Percentiles rank a stretch among this genome's conserved stretches.
Evolutionary conservation across 2,888 invertebrate species (phyloP).

Genomic region (Xanthia togata): DNA sequence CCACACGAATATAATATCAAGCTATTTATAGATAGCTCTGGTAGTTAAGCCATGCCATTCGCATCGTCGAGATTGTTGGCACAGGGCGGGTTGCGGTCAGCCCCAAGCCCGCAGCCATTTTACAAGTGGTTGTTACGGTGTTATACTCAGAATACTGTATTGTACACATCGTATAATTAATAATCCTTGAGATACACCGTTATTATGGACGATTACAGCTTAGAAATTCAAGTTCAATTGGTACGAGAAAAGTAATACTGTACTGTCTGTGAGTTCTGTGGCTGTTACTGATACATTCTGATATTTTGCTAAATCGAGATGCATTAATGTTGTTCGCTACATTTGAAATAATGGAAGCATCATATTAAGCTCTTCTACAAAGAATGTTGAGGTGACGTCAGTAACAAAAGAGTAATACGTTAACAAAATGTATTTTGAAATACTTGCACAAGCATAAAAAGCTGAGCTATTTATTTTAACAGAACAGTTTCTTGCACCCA

Average conservation of each 20-base stretch:
- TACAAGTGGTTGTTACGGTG: constrained; percentile 76
- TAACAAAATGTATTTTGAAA: constrained; percentile 23
- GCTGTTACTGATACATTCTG: neutral
- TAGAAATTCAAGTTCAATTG: constrained; percentile 18
- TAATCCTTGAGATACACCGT: constrained; percentile 44
- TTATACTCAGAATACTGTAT: constrained; percentile 74
- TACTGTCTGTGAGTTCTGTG: constrained; percentile 12
- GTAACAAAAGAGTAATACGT: constrained; percentile 16
- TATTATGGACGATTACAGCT: constrained; percentile 37
- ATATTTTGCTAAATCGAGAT: neutral
- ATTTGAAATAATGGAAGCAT: constrained; percentile 1
- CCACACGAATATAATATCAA: constrained; percentile 55
- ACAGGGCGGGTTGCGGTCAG: constrained; percentile 78
- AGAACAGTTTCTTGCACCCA: constrained; percentile 41
- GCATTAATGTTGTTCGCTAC: neutral
- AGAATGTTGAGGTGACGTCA: constrained; percentile 15
- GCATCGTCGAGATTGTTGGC: constrained; percentile 79
- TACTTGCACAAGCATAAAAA: constrained; percentile 26
- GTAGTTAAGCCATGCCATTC: constrained; percentile 73
- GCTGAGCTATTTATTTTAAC: constrained; percentile 45
- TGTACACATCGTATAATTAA: constrained; percentile 64
- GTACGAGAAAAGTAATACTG: neutral
- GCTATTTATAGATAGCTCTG: constrained; percentile 55
- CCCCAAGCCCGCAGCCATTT: constrained; percentile 77
- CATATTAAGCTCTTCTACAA: neutral